These are phyloP conservation scores for Molossus alvarezi DNA, from an alignment of 2,797 vertebrate species.

Conservation along the genomic window DNA sequence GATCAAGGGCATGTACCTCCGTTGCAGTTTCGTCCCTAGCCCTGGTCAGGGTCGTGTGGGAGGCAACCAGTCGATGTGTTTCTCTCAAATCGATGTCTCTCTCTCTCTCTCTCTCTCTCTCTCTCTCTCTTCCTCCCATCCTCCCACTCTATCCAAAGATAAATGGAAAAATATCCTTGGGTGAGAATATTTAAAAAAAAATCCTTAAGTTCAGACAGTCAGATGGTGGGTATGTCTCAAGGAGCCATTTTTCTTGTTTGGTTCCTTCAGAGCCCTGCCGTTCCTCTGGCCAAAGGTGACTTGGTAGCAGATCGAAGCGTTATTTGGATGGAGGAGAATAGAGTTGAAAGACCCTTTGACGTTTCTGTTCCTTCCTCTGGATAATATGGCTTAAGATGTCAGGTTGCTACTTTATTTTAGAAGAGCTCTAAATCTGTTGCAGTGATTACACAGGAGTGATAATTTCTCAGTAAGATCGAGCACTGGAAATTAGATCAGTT, in stretches of 20 bases:
- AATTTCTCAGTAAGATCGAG: background rate
- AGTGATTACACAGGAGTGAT: background rate
- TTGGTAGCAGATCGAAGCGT: background rate
- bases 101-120: too few relatives aligned
- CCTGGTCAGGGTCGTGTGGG: too few relatives aligned
- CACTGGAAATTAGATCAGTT: constrained; percentile 42
- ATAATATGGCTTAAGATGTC: background rate
- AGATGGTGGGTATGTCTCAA: background rate
- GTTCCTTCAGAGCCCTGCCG: background rate
- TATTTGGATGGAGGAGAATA: constrained; percentile 13
- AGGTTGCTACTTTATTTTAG: constrained; percentile 55
- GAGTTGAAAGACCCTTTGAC: background rate
- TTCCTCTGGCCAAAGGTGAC: background rate
- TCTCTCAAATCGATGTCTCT: too few relatives aligned
- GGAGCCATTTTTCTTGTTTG: background rate
- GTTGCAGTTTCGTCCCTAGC: too few relatives aligned
- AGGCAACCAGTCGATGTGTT: too few relatives aligned
- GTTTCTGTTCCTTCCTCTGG: constrained; percentile 20
- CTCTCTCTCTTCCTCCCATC: too few relatives aligned
- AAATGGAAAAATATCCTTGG: too few relatives aligned
- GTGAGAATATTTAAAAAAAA: too few relatives aligned
- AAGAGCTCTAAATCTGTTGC: constrained; percentile 39
- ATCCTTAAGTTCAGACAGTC: background rate
- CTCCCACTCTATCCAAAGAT: too few relatives aligned
- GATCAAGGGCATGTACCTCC: too few relatives aligned